These are phyloP conservation scores for Cerceris ruficornis DNA, from an alignment of 2,888 invertebrate species.

Conservation along the genomic window DNA sequence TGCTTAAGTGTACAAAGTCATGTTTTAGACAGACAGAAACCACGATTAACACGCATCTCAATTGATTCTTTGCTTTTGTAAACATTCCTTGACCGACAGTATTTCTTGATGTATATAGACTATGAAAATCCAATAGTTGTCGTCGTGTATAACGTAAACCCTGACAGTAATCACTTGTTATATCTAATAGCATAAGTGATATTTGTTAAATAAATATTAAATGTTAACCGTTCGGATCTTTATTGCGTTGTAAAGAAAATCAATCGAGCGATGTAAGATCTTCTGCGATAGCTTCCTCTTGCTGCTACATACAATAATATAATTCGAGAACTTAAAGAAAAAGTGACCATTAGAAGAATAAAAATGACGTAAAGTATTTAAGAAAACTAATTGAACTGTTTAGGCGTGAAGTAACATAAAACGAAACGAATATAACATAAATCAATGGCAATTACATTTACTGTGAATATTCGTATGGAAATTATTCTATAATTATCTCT, in stretches of 20 bases:
- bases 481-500: constrained; percentile 12
- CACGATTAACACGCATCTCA: constrained; percentile 25
- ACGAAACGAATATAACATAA: background rate
- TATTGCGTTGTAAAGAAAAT: constrained; percentile 50
- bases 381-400: constrained; percentile 42
- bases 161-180: constrained; percentile 57
- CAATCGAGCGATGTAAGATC: constrained; percentile 40
- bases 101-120: constrained; percentile 58
- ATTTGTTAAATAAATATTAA: constrained; percentile 63
- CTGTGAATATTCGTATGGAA: background rate
- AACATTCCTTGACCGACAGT: constrained; percentile 61
- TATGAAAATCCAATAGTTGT: constrained; percentile 34
- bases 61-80: constrained; percentile 46
- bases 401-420: constrained; percentile 13
- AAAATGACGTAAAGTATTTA: constrained; percentile 10
- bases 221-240: constrained; percentile 61
- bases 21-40: constrained; percentile 31
- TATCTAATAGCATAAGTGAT: constrained; percentile 55
- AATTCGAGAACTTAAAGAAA: constrained; percentile 16
- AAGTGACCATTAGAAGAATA: constrained; percentile 1
- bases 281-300: constrained; percentile 15
- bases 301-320: constrained; percentile 15
- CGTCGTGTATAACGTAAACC: constrained; percentile 30
- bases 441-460: background rate
- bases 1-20: constrained; percentile 49